phyloP scores from a whole-genome alignment of 2,797 vertebrate genomes.

The Rousettus madagascariensis region DNA sequence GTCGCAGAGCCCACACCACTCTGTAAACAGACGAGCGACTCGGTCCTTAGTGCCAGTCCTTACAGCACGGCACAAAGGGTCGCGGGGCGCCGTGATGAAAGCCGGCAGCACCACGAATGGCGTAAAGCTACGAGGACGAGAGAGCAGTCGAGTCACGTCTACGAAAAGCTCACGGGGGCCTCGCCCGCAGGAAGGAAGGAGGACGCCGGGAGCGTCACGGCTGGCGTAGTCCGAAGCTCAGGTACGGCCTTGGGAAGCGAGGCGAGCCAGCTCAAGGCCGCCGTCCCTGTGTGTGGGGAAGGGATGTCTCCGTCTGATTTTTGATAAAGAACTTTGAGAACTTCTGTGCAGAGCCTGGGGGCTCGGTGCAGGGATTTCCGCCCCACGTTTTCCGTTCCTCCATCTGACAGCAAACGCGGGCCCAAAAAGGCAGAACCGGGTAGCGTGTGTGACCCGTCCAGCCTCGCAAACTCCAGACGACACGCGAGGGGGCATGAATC shows the following conservation, averaged over 20 bases:
- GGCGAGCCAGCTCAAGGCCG: not conserved
- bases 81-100: rapidly evolving
- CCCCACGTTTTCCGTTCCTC: not conserved
- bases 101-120: not conserved
- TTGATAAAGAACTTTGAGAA: not conserved
- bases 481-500: not conserved
- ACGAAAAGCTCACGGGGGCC: not conserved
- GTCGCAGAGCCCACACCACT: not conserved
- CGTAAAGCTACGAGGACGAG: not conserved
- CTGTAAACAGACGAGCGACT: not conserved
- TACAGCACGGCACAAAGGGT: not conserved
- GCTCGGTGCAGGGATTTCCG: not conserved
- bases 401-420: not conserved
- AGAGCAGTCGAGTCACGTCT: not conserved
- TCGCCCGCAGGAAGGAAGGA: not conserved
- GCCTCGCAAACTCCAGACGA: not conserved
- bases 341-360: not conserved
- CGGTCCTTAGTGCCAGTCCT: not conserved
- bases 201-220: not conserved
- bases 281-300: not conserved
- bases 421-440: not conserved
- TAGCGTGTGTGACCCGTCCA: no score
- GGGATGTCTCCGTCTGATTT: not conserved
- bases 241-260: not conserved
- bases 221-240: not conserved